phyloP scores from a whole-genome alignment of 2,888 invertebrate species.

The Sericinus montela region DNA sequence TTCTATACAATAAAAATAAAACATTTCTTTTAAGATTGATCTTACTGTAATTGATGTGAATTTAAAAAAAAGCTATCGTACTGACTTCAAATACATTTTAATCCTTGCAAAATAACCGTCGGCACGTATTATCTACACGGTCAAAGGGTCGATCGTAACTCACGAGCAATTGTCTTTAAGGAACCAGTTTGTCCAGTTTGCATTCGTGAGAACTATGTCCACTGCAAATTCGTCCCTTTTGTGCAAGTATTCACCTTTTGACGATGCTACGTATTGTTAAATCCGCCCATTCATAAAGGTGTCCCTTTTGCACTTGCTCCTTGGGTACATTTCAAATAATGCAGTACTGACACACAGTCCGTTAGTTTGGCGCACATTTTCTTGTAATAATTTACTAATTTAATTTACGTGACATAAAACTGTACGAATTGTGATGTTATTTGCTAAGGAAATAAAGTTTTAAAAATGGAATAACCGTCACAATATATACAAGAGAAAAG shows the following conservation, averaged over 20 bases:
- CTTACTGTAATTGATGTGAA: too few relatives aligned
- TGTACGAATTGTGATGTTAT: too few relatives aligned
- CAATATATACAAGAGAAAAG: too few relatives aligned
- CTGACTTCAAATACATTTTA: conserved; percentile 26
- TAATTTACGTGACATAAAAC: too few relatives aligned
- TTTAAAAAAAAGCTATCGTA: too few relatives aligned
- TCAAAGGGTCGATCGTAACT: conserved; percentile 43
- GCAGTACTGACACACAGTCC: conserved; percentile 25
- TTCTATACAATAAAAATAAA: too few relatives aligned
- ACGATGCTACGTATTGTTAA: conserved; percentile 9
- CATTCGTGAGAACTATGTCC: conserved; percentile 63
- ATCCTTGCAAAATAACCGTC: conserved; percentile 45
- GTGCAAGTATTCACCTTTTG: conserved; percentile 14
- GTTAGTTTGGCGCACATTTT: conserved; percentile 6
- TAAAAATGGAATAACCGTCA: too few relatives aligned
- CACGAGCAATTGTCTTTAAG: conserved; percentile 20
- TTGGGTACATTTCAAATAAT: conserved; percentile 3
- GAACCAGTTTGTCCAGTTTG: conserved; percentile 68
- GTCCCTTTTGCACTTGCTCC: conserved; percentile 37
- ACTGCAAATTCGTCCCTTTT: conserved; percentile 31
- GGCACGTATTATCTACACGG: conserved; percentile 41
- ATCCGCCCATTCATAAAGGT: conserved; percentile 12
- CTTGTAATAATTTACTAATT: not conserved
- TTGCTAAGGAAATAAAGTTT: too few relatives aligned
- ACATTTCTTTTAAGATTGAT: too few relatives aligned